Evolutionary conservation across 2,888 invertebrate genomes (phyloP).

Genomic region (Nesidiocoris tenuis): DNA sequence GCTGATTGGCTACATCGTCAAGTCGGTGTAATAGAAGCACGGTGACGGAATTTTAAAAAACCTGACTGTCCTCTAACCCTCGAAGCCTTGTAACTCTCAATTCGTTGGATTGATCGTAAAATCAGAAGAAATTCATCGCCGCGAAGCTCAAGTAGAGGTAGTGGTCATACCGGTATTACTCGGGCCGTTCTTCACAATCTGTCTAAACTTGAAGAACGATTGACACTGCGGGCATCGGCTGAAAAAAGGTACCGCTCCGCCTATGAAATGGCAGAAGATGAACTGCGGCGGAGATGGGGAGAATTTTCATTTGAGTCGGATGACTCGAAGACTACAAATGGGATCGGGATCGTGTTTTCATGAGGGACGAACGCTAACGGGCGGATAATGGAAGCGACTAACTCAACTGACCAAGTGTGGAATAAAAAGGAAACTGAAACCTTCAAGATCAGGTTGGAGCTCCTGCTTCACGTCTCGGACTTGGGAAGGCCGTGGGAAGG

Average conservation of each 20-base stretch:
- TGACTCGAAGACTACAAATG: conserved; percentile 29
- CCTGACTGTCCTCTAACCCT: no score
- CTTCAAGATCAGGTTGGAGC: background rate
- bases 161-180: background rate
- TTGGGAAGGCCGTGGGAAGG: conserved; percentile 38
- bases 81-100: no score
- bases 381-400: conserved; percentile 23
- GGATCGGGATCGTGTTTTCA: conserved; percentile 42
- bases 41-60: no score
- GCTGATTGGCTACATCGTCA: no score
- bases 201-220: background rate
- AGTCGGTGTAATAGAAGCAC: no score
- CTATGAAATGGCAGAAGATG: background rate
- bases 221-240: background rate
- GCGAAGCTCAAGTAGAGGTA: background rate
- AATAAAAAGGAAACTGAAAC: conserved; percentile 36
- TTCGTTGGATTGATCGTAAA: no score
- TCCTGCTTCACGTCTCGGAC: background rate
- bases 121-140: background rate
- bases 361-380: conserved; percentile 30
- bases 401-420: conserved; percentile 34
- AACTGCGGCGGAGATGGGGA: background rate
- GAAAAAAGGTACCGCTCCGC: background rate
- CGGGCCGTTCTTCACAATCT: background rate
- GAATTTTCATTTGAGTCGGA: conserved; percentile 8